Evolutionary conservation across 2,888 invertebrate genomes (phyloP), one percentile per base, ranked within the genome.

Genomic region (Vesta saturnalis): DNA sequence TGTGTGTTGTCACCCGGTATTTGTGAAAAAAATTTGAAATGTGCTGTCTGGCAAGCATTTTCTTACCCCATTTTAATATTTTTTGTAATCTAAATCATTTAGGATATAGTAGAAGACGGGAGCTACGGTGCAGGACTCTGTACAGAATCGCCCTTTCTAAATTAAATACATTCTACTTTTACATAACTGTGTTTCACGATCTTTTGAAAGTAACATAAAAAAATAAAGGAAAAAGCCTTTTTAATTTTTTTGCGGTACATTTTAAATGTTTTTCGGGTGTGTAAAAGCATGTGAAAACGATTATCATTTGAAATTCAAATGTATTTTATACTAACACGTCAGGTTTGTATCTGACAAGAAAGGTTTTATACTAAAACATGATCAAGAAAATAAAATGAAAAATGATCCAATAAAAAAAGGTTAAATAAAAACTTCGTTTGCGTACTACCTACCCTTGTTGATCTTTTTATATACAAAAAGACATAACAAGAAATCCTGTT

Each of bases 401-500:
- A 23, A 23, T 23, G n/a, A n/a, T n/a, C 39, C 39, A 12, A 39
- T 39, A 39, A n/a, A 39, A 39, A 39, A 39, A 39, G 39, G 8
- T 39, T 39, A 39, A 39, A 39, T 39, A 39, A 39, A 39, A 39
- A 39, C 39, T 39, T 39, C 3, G 39, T 39, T 39, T 39, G 8
- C 39, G 39, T 39, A 39, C 39, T 39, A 1, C 12, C 39, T 39
- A 39, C 39, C 39, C 39, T 8, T 1, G 39, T 39, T 39, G 39
- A 39, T 39, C n/a, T n/a, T 8, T 39, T 39, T 39, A n/a, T n/a
- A n/a, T n/a, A n/a, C 2, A n/a, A 39, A 39, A 39, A n/a, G 39
- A 39, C 39, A n/a, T n/a, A 39, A 39, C 39, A 39, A 39, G 39
- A 39, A 39, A 39, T 39, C 39, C 39, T n/a, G 39, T 39, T 39